Evolutionary conservation across 1,140 invertebrate species (phyloP).

Genomic region (Euwallacea fornicatus): DNA sequence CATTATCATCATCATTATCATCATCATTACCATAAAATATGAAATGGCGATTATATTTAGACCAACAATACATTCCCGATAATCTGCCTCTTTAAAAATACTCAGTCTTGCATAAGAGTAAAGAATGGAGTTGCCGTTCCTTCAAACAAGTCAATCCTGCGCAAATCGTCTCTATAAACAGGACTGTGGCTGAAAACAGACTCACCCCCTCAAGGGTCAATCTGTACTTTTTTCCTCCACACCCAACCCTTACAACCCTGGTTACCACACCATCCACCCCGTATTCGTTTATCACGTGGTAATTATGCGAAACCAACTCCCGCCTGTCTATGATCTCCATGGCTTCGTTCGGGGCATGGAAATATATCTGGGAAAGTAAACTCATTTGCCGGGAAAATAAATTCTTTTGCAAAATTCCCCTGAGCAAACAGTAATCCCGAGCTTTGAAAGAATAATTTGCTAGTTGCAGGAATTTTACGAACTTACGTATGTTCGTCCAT

Average conservation of each 20-base stretch:
- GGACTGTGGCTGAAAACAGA: constrained; percentile 58
- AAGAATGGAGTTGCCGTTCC: constrained; percentile 64
- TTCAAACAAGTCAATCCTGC: constrained; percentile 65
- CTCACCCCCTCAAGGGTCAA: constrained; percentile 25
- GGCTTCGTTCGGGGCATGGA: constrained; percentile 31
- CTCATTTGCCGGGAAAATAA: too few species aligned
- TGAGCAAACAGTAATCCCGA: too few species aligned
- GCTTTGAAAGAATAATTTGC: too few species aligned
- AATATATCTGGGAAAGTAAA: constrained; percentile 18
- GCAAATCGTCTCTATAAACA: constrained; percentile 65
- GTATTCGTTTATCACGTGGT: not conserved
- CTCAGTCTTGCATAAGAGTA: constrained; percentile 58
- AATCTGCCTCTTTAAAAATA: constrained; percentile 56
- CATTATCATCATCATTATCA: too few species aligned
- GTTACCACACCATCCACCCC: not conserved
- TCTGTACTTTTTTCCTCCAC: constrained; percentile 38
- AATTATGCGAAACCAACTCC: not conserved
- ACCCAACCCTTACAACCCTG: not conserved
- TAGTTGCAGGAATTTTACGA: too few species aligned
- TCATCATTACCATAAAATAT: too few species aligned
- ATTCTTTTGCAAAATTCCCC: too few species aligned
- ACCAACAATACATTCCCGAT: constrained; percentile 60
- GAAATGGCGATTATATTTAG: constrained; percentile 40
- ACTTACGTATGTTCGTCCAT: too few species aligned
- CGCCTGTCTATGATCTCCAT: constrained; percentile 21